Evolutionary conservation across 2,113 vertebrate genomes (phyloP), one percentile per base, ranked within the genome.

Genomic region (Pluvianellus socialis): DNA sequence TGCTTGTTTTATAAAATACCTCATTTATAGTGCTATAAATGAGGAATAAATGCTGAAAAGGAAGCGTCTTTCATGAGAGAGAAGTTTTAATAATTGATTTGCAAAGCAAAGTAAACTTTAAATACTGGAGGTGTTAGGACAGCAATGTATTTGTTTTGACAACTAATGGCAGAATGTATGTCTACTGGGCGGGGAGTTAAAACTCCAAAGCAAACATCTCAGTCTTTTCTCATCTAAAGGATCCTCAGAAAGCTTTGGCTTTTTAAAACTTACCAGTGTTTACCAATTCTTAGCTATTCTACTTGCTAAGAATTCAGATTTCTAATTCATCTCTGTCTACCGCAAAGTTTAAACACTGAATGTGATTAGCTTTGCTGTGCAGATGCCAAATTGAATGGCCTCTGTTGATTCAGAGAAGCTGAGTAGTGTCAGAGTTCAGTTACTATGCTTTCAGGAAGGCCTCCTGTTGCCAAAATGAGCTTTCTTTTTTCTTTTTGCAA

Each of bases 351-450:
- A 85, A 96, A 85, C 49, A 58, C 40, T 92, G 86, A 67, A 74
- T 94, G 84, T 88, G 75, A 92, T 97, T 93, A 96, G 94, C 66
- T 95, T 89, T 94, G 76, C 91, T 80, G 70, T 85, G 74, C 88
- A 92, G 76, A 92, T 97, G 90, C 89, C 7, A 1, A 82, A 67
- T 76, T 97, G 92, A 96, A 97, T 95, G 92, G 91, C 58, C 65
- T 91, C 70, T 96, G 90, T 97, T 95, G 86, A 94, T 96, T 96
- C 92, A 96, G 93, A 92, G 90, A 89, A 85, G 88, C 94, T 92
- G 82, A 93, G 94, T 45, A 59, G 72, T 96, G 95, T 96, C 94
- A 96, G 79, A 92, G 95, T 97, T 97, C 94, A 96, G 91, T 91
- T 91, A 87, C 91, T 96, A 2, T 90, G 95, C 86, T 97, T 95